Percentiles rank a stretch among this genome's conserved stretches.
These are phyloP conservation scores for Ispidina lecontei DNA, from an alignment of 2,797 vertebrate species.

Conservation along the genomic window DNA sequence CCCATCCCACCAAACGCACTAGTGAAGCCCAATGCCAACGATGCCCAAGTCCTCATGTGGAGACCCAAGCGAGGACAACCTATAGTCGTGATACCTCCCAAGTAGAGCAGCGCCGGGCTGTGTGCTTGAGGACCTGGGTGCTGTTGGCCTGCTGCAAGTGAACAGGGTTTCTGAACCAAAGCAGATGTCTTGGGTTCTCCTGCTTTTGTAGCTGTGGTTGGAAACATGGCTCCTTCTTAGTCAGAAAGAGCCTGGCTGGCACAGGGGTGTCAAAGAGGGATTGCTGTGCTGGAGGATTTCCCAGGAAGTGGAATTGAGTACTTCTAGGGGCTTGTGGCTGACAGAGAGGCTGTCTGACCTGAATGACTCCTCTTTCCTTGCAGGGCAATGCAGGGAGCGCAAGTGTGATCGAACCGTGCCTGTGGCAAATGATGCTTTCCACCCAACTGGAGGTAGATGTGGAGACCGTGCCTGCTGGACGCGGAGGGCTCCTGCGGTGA, in stretches of 20 bases:
- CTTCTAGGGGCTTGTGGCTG: conserved; percentile 38
- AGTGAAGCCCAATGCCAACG: conserved; percentile 96
- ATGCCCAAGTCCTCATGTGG: conserved; percentile 99
- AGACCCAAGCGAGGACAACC: conserved; percentile 92
- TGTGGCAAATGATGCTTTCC: conserved; percentile 72
- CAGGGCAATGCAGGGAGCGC: conserved; percentile 32
- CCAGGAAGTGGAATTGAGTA: conserved; percentile 44
- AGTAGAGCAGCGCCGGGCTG: conserved; percentile 76
- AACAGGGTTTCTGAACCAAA: conserved; percentile 74
- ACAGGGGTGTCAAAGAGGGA: conserved; percentile 19
- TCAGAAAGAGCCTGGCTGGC: conserved; percentile 45
- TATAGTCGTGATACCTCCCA: conserved; percentile 94
- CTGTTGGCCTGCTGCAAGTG: conserved; percentile 16
- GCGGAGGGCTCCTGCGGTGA: background rate
- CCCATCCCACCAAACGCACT: conserved; percentile 93
- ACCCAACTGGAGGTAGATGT: conserved; percentile 13
- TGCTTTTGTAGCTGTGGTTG: conserved; percentile 65
- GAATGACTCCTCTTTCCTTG: conserved; percentile 45
- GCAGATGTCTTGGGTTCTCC: conserved; percentile 70
- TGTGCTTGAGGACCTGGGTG: background rate
- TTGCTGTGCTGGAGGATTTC: conserved; percentile 53
- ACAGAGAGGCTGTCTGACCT: conserved; percentile 52
- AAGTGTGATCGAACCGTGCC: conserved; percentile 55
- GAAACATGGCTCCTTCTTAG: conserved; percentile 48
- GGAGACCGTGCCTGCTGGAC: conserved; percentile 41